Evolutionary conservation across 2,113 vertebrate genomes (phyloP).

Genomic region (Oncorhynchus tshawytscha): DNA sequence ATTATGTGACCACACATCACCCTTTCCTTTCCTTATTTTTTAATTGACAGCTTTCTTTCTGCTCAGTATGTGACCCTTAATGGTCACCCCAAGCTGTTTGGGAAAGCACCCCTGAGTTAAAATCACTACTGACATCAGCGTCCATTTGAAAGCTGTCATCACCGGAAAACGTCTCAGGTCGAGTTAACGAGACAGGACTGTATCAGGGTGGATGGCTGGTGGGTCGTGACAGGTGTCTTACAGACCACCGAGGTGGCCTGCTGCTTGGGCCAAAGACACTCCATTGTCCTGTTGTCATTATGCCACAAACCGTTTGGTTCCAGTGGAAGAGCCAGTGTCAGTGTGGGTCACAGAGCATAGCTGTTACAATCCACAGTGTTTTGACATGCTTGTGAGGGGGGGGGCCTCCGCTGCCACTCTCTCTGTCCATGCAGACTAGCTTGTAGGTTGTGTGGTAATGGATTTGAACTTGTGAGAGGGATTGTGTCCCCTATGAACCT

Average conservation of each 20-base stretch:
- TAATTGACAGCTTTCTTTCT: too few species aligned
- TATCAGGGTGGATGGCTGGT: constrained; percentile 1
- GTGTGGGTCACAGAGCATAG: constrained; percentile 33
- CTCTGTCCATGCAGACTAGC: not conserved
- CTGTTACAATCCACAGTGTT: not conserved
- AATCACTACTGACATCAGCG: not conserved
- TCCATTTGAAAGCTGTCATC: constrained; percentile 24
- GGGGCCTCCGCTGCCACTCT: not conserved
- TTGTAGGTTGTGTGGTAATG: not conserved
- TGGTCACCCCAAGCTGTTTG: not conserved
- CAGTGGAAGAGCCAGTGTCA: constrained; percentile 20
- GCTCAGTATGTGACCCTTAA: not conserved
- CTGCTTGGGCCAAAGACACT: not conserved
- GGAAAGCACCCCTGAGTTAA: not conserved
- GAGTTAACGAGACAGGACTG: not conserved
- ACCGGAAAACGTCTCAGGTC: constrained; percentile 16
- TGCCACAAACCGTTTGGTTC: constrained; percentile 20
- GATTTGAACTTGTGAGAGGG: not conserved
- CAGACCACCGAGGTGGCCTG: constrained; percentile 33
- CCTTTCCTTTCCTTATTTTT: too few species aligned
- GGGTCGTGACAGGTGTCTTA: constrained; percentile 31
- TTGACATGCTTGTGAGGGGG: too few species aligned
- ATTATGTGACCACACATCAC: too few species aligned
- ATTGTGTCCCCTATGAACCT: not conserved
- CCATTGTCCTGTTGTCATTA: constrained; percentile 38